Evolutionary conservation across 2,888 invertebrate species (phyloP), one percentile per base, ranked within the genome.

Genomic region (Nezara viridula): DNA sequence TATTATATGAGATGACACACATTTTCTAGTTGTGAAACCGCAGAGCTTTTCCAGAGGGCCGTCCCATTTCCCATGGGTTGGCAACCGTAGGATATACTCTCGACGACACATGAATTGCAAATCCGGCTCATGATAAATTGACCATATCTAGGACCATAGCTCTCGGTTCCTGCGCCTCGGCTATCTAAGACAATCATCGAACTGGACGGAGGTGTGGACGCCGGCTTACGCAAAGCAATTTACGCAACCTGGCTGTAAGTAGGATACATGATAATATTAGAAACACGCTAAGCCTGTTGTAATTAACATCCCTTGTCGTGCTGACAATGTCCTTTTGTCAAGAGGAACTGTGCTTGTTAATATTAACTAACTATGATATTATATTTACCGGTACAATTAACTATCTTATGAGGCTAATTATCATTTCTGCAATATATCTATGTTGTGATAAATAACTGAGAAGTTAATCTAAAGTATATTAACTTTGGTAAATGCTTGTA

Each of bases 61-160:
- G 66, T 73, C 66, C 66, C 37, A 73, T 73, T 73, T 73, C 66
- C 66, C 66, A 73, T 73, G 66, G 32, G 37, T 73, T 73, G 66
- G 66, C 37, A 73, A 73, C 66, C 66, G 37, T 73, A 73, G 66
- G 66, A 73, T 73, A 73, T 37, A 73, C 32, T 32, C 66, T 73
- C 66, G 32, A 73, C 66, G 66, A 73, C 66, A 73, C 66, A 73
- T 73, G 37, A 73, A 37, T 73, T 73, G 66, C 66, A 73, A 73
- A 73, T 73, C 66, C 32, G 32, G 66, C 66, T 73, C 66, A 73
- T 73, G 66, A 73, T 73, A 73, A 73, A 73, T 73, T 73, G 66
- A 73, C 66, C 66, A 73, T 73, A 37, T 73, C 66, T 32, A 73
- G 66, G 37, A 6, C 66, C 66, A 73, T 73, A 37, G 66, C 66